Base-by-base conservation (phyloP, 30 jellyfish, hydroid and myxozoan genomes). In the Chrysaora quinquecirrha region DNA sequence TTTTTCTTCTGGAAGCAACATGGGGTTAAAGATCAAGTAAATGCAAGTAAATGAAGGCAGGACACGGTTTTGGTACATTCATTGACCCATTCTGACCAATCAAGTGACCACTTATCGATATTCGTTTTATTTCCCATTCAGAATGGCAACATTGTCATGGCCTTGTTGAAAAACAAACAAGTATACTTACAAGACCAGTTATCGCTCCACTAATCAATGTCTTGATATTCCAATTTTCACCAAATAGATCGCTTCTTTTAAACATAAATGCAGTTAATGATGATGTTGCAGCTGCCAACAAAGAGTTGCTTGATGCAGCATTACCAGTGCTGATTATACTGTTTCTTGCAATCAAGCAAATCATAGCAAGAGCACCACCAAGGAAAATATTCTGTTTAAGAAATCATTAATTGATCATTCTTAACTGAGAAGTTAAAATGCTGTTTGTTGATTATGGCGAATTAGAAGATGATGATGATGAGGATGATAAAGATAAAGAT, bases 161-260 rank as follows among this genome's bases (percentile, higher is more conserved):
- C 6, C 22, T 58, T 9, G 22, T 10, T 10, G 16, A 6, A 14
- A 14, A 22, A 6, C 27, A 14, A 58, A 6, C 6, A 9, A 58
- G 6, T 9, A 14, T 9, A 58, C 85, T 70, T 86, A 91, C 98
- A 90, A 91, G 23, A 21, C 98, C 98, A 34, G 89, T 63, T 0
- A 91, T 6, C 19, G 96, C 96, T 6, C 96, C 98, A 68, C 85
- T 91, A 18, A 91, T 28, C 73, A 91, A 56, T n/a, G 98, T 94
- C 54, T 71, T 49, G 9, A 90, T 58, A 32, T 77, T 74, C 61
- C 90, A 82, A 29, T n/a, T 30, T 24, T 85, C 87, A 1, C 98
- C 98, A 38, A 48, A 80, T 35, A 71, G 30, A 18, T 78, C 64
- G 20, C 93, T 76, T 43, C 95, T 30, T 54, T 84, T 84, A 52